phyloP scores from a whole-genome alignment of 2,113 vertebrate genomes.

The Saccopteryx bilineata region DNA sequence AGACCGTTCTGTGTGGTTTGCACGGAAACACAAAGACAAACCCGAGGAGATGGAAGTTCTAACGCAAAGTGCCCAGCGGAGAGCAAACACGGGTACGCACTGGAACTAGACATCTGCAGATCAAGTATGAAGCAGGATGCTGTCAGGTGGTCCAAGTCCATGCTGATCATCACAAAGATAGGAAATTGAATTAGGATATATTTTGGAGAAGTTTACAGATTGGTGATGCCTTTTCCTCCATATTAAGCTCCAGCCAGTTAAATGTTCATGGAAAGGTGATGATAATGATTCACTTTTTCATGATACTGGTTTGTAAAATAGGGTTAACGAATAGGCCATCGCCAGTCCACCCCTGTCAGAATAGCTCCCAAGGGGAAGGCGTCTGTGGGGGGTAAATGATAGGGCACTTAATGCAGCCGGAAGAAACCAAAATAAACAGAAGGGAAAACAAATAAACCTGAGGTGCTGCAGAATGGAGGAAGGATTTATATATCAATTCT shows the following conservation, averaged over 20 bases:
- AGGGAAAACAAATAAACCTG: neutral
- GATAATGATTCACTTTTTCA: neutral
- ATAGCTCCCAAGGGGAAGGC: constrained; percentile 9
- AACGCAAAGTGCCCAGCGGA: neutral
- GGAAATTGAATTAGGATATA: neutral
- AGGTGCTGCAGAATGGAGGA: neutral
- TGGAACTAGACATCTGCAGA: neutral
- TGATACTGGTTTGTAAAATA: neutral
- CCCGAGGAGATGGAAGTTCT: neutral
- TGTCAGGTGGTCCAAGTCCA: neutral
- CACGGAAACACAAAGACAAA: neutral
- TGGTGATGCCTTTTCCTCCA: neutral
- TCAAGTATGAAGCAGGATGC: neutral
- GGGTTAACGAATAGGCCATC: neutral
- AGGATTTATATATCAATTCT: neutral
- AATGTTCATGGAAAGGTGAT: neutral
- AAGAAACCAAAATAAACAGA: constrained; percentile 26
- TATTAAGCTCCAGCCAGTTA: neutral
- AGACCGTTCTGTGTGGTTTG: neutral
- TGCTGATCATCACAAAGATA: neutral
- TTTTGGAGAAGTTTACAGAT: neutral
- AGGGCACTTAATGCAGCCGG: neutral
- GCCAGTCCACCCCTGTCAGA: neutral
- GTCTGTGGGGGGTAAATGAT: constrained; percentile 5
- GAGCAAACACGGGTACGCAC: neutral